Base-by-base conservation (phyloP, 2,113 vertebrate species). In the Amblyopsis rosae region DNA sequence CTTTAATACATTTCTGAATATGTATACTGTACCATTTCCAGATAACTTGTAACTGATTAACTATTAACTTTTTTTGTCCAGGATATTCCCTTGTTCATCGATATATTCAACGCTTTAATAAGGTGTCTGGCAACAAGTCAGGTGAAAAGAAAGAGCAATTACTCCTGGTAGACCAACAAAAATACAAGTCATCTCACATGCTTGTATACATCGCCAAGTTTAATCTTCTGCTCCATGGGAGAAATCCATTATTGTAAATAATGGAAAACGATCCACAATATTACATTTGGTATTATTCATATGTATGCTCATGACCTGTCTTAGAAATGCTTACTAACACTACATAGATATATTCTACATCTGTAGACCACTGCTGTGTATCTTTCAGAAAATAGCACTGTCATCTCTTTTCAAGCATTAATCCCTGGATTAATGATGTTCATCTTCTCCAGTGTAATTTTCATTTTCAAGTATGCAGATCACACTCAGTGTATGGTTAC, bases 81-180 rank as follows among this genome's bases (percentile, higher is more conserved):
- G 89, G 53, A 86, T 84, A 85, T 67, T 89, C 88, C 71, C 35
- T 91, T 1, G 87, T 91, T 62, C 88, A 86, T 72, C 89, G 74
- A 15, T 90, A 89, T 64, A 90, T 90, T 80, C 89, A 86, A 57
- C 89, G 60, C 75, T 90, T 90, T 72, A 90, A 90, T 77, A 86
- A 89, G 64, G 86, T 87, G 71, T 87, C 89, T 57, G 89, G 87
- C 59, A 86, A 17, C 80, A 90, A 84, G 64, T 60, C 89, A 88
- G 87, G 89, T 90, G 60, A 84, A 67, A 65, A 68, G 7, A 76
- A 17, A 65, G 60, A 47, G 17, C 54, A 10, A 17, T 0, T 33
- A 63, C 71, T 69, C 67, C 32, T 60, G 1, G 7, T 41, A 0
- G 50, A 72, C 45, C 68, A 73, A 74, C 54, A 50, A 17, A n/a